phyloP scores from a whole-genome alignment of 2,888 invertebrate species.

The Cybosia mesomella region DNA sequence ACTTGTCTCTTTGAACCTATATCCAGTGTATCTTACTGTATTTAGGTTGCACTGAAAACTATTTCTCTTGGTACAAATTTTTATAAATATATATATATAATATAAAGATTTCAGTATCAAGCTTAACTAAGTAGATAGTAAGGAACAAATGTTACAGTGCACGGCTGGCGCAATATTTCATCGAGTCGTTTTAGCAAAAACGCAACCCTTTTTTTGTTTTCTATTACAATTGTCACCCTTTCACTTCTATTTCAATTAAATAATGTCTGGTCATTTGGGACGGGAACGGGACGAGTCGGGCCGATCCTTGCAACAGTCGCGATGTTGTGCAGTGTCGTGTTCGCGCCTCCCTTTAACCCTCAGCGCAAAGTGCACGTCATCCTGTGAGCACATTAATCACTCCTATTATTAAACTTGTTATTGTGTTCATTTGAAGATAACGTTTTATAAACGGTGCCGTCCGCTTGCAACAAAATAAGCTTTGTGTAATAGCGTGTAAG shows the following conservation, averaged over 20 bases:
- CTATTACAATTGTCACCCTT: constrained; percentile 87
- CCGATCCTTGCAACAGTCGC: constrained; percentile 33
- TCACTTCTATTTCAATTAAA: constrained; percentile 86
- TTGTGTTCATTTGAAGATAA: constrained; percentile 86
- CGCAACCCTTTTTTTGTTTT: constrained; percentile 83
- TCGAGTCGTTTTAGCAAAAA: constrained; percentile 77
- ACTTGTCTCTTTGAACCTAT: constrained; percentile 50
- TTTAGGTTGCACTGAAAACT: not conserved
- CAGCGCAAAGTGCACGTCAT: constrained; percentile 83
- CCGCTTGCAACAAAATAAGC: constrained; percentile 83
- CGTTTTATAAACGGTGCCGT: constrained; percentile 86
- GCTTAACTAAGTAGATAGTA: constrained; percentile 57
- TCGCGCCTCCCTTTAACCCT: constrained; percentile 77
- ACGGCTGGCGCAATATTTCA: constrained; percentile 86
- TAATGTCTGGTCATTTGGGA: constrained; percentile 87
- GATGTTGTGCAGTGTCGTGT: constrained; percentile 63
- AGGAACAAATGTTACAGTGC: constrained; percentile 83
- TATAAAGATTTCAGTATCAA: constrained; percentile 8
- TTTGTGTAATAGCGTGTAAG: constrained; percentile 84
- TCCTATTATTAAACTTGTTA: constrained; percentile 85
- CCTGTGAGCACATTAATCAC: constrained; percentile 85
- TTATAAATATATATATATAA: too few species aligned
- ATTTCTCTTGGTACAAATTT: not conserved
- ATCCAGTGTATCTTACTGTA: constrained; percentile 22
- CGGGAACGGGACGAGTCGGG: constrained; percentile 58